Conservation (phyloP, 2,888 invertebrate species). For the Eledone cirrhosa region DNA sequence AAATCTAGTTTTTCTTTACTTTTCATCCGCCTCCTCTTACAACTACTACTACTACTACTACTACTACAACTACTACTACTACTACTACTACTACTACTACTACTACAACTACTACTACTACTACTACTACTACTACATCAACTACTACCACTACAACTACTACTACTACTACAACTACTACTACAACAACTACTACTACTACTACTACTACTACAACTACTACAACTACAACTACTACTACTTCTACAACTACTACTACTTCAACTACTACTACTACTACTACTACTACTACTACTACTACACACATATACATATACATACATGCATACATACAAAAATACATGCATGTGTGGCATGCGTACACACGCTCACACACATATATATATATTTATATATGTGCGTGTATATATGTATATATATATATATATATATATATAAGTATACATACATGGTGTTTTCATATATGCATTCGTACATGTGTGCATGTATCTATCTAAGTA, state of each 20-base stretch:
- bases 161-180: constrained; percentile 8
- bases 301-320: too few species aligned
- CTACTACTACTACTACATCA: constrained; percentile 15
- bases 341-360: background rate
- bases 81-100: constrained; percentile 24
- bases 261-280: background rate
- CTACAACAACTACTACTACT: constrained; percentile 15
- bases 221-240: constrained; percentile 5
- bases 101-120: constrained; percentile 22
- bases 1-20: background rate
- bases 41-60: background rate
- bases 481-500: too few species aligned
- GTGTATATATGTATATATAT: too few species aligned
- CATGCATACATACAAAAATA: too few species aligned
- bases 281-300: too few species aligned
- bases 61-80: background rate
- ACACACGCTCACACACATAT: too few species aligned
- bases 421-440: too few species aligned
- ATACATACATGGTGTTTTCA: too few species aligned
- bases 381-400: too few species aligned
- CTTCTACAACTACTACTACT: constrained; percentile 2
- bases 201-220: constrained; percentile 5
- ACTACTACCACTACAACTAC: background rate
- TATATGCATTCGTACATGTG: too few species aligned
- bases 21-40: constrained; percentile 4